These are phyloP conservation scores for Philypnodon macrostomus DNA, from an alignment of 2,797 vertebrate species.

Conservation along the genomic window DNA sequence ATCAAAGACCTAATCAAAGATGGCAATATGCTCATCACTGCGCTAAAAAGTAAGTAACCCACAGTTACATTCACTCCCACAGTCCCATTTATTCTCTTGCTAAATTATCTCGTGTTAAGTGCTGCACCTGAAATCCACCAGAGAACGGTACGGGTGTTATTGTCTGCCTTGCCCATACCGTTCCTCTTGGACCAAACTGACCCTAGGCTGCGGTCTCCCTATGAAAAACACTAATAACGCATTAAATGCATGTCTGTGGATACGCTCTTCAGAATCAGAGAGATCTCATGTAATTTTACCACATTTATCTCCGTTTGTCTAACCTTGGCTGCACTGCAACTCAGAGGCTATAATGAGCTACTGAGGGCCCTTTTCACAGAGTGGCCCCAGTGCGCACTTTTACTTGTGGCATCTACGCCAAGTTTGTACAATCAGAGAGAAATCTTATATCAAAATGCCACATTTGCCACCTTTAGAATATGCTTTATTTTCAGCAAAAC, in stretches of 20 bases:
- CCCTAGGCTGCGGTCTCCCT: constrained; percentile 3
- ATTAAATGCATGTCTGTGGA: constrained; percentile 1
- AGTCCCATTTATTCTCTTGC: neutral
- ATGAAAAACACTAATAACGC: constrained; percentile 7
- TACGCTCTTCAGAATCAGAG: neutral
- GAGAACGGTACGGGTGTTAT: constrained; percentile 14
- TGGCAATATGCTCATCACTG: constrained; percentile 91
- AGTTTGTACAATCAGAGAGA: too few species aligned
- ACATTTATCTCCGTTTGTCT: constrained; percentile 3
- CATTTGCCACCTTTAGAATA: too few species aligned
- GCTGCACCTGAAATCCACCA: constrained; percentile 20
- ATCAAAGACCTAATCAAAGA: constrained; percentile 98
- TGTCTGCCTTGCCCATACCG: constrained; percentile 10
- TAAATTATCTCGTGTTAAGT: neutral
- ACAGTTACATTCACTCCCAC: neutral
- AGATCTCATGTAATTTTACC: neutral
- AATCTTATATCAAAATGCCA: too few species aligned
- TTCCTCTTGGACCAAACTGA: constrained; percentile 9
- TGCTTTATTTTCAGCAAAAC: too few species aligned
- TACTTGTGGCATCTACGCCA: too few species aligned
- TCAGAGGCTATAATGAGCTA: constrained; percentile 1
- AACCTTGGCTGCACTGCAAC: constrained; percentile 1
- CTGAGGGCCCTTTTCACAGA: neutral
- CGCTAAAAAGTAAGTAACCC: constrained; percentile 87
- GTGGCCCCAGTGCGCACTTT: neutral